Conservation (phyloP, 2,888 invertebrate genomes). For the Graphium colonna region DNA sequence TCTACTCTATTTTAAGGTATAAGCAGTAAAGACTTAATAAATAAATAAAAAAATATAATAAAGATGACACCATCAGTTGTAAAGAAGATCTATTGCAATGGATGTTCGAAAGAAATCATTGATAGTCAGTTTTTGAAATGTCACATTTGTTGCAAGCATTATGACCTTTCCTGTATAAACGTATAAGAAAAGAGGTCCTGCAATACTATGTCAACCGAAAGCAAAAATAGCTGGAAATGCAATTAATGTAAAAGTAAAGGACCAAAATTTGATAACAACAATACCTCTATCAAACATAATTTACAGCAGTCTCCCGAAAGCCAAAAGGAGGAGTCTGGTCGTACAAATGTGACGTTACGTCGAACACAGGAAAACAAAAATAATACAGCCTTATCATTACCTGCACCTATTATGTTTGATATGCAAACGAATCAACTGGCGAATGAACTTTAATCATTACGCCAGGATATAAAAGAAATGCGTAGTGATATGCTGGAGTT, state of each 20-base stretch:
- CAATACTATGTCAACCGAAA: constrained; percentile 3
- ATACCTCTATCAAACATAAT: not conserved
- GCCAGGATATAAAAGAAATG: not conserved
- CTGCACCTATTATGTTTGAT: too few species aligned
- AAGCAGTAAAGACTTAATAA: too few species aligned
- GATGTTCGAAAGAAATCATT: not conserved
- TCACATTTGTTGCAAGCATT: not conserved
- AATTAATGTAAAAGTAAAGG: not conserved
- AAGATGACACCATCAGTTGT: constrained; percentile 3
- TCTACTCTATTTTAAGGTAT: too few species aligned
- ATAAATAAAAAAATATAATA: too few species aligned
- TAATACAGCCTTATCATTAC: not conserved
- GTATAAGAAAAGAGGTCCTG: constrained; percentile 1
- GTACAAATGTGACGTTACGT: not conserved
- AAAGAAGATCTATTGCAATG: not conserved
- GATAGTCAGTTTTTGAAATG: not conserved
- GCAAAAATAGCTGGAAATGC: not conserved
- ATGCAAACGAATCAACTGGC: not conserved
- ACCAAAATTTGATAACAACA: not conserved
- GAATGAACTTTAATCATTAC: not conserved
- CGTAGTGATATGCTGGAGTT: not conserved
- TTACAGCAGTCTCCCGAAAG: not conserved
- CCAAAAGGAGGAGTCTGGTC: not conserved
- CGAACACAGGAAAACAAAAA: not conserved
- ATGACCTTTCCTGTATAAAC: not conserved